A percentile compares a stretch with the other conserved stretches of the same genome.
Evolutionary conservation across 2,113 vertebrate species (phyloP).

Genomic region (Polypterus senegalus): DNA sequence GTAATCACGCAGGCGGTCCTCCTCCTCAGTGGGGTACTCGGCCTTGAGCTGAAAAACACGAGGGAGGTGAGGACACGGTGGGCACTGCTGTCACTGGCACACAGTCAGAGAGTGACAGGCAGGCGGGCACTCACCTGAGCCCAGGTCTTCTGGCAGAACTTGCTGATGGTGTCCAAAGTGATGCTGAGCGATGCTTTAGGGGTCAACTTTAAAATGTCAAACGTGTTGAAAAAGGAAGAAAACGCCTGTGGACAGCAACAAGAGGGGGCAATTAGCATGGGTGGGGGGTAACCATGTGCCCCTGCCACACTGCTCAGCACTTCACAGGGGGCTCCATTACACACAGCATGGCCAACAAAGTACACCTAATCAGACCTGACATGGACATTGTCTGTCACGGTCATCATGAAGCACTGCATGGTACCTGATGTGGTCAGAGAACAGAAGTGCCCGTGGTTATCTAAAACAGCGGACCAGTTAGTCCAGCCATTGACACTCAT

Average conservation of each 20-base stretch:
- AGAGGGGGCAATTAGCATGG: rapidly evolving
- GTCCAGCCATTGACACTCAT: no score
- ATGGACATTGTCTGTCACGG: no score
- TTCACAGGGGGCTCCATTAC: no score
- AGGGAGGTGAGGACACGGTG: neutral
- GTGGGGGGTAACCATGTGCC: rapidly evolving
- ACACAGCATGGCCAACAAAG: no score
- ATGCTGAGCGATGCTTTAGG: constrained; percentile 29
- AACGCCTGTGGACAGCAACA: constrained; percentile 44
- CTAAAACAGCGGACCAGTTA: no score
- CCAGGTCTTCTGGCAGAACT: constrained; percentile 53
- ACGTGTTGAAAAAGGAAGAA: constrained; percentile 58
- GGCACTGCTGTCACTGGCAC: no score
- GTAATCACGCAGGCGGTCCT: constrained; percentile 32
- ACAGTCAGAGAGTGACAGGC: no score
- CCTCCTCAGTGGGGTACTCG: constrained; percentile 17
- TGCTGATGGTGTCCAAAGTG: constrained; percentile 27
- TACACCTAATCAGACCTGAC: no score
- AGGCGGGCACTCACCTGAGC: constrained; percentile 33
- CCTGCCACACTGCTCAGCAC: no score
- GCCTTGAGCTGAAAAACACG: constrained; percentile 26
- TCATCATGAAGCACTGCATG: no score
- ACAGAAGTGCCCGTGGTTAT: no score
- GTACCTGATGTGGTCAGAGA: no score
- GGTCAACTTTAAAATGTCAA: constrained; percentile 60